A percentile compares a stretch with the other conserved stretches of the same genome.
These are phyloP conservation scores for Notocelia uddmanniana DNA, from an alignment of 2,888 invertebrate species.

Conservation along the genomic window DNA sequence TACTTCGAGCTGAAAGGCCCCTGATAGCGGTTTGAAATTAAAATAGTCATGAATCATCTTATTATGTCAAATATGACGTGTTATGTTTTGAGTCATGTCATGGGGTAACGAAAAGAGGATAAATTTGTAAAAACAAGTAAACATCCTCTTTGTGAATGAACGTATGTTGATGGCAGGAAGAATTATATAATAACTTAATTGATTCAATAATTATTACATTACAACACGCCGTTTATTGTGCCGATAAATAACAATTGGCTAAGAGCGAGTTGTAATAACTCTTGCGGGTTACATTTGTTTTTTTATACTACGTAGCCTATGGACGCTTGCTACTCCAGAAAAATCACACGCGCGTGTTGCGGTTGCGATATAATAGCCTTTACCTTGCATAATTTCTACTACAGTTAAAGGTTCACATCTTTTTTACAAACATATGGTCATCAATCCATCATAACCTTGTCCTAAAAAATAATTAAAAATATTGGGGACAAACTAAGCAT, in stretches of 20 bases:
- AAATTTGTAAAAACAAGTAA: slow-evolving; percentile 15
- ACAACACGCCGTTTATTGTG: neutral
- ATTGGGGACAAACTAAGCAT: too few relatives aligned
- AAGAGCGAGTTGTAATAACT: neutral
- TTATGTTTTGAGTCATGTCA: slow-evolving; percentile 12
- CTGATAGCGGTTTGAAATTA: too few relatives aligned
- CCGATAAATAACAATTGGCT: neutral
- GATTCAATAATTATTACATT: slow-evolving; percentile 5
- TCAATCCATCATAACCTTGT: too few relatives aligned
- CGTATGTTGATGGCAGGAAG: slow-evolving; percentile 4
- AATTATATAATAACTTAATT: slow-evolving; percentile 24
- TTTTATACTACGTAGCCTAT: too few relatives aligned
- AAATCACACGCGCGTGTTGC: too few relatives aligned
- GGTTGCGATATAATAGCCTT: too few relatives aligned
- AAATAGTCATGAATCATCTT: neutral
- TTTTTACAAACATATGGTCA: too few relatives aligned
- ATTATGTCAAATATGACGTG: slow-evolving; percentile 10
- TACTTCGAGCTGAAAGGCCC: too few relatives aligned
- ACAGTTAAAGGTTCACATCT: too few relatives aligned
- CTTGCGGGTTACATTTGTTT: neutral
- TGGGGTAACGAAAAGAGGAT: neutral
- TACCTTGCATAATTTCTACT: too few relatives aligned
- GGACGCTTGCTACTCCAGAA: too few relatives aligned
- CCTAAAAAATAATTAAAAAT: too few relatives aligned
- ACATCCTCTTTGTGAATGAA: slow-evolving; percentile 23